Base-by-base conservation (phyloP, 2,888 invertebrate species). In the Spodoptera littoralis region DNA sequence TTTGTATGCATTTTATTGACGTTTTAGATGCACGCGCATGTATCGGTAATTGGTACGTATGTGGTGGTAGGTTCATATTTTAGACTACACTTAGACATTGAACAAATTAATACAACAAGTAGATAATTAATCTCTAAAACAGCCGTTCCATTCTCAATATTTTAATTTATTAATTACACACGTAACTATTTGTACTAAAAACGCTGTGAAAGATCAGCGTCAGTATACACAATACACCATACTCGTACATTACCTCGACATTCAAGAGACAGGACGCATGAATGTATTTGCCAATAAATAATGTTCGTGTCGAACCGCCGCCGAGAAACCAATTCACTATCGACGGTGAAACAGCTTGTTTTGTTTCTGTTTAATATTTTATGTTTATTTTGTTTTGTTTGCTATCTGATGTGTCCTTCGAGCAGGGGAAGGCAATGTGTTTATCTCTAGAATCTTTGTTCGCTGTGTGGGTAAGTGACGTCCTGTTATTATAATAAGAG, bases 221-320 rank as follows among this genome's bases (percentile, higher is more conserved):
- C 57, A 48, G 58, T 18, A 11, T 51, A 60, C 65, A 52, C 61
- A 42, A 56, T 63, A 76, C 73, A 73, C 77, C 67, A 74, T 65
- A 71, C 71, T 71, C 71, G 77, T 74, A 76, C 73, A 65, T 65
- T 73, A 73, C 60, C 65, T 61, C 30, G 47, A 61, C 73, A 70
- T 66, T 77, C 71, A 27, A 27, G 27, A 27, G 2, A 27, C 27
- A 77, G 76, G 76, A 76, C 86, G 93, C 93, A 92, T 93, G 92
- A 91, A 92, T 92, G 93, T 94, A 90, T 94, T 94, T 94, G 93
- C 93, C 94, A 94, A 94, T 94, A 94, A 93, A 92, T 91, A 89
- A 88, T 85, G 76, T 86, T 66, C 78, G 79, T 85, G 76, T 55
- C 60, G 77, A 70, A 81, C 82, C 79, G 79, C 80, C 78, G 77